phyloP scores from a whole-genome alignment of 1,140 invertebrate species.

The Gonatopus flavifemur region DNA sequence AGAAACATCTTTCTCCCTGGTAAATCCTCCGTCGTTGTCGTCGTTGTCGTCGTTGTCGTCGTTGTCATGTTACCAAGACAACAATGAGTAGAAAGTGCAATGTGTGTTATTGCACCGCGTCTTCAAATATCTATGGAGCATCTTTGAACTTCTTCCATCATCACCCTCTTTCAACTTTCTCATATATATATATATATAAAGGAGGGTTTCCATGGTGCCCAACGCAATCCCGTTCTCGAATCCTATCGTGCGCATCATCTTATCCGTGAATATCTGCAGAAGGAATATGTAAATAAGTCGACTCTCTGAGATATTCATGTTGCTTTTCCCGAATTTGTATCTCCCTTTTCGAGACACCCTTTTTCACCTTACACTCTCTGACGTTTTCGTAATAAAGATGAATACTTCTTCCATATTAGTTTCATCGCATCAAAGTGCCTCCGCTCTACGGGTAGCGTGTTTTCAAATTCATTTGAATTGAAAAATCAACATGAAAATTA shows the following conservation, averaged over 20 bases:
- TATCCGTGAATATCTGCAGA: conserved; percentile 30
- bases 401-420: too few relatives aligned
- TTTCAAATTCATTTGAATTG: too few relatives aligned
- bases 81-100: conserved; percentile 9
- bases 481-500: too few relatives aligned
- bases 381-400: too few relatives aligned
- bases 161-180: background rate
- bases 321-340: conserved; percentile 9
- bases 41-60: too few relatives aligned
- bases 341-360: background rate
- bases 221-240: conserved; percentile 6
- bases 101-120: conserved; percentile 3
- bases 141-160: background rate
- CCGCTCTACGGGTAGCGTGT: too few relatives aligned
- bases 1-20: conserved; percentile 16
- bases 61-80: conserved; percentile 7
- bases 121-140: background rate
- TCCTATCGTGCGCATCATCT: conserved; percentile 22
- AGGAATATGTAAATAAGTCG: conserved; percentile 34
- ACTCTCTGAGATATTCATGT: conserved; percentile 36
- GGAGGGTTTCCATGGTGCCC: conserved; percentile 5
- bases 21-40: conserved; percentile 15
- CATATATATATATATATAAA: too few relatives aligned
- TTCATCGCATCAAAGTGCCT: too few relatives aligned
- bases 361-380: too few relatives aligned